Evolutionary conservation across 2,797 vertebrate genomes (phyloP), one percentile per base, ranked within the genome.

Genomic region (Argya squamiceps): DNA sequence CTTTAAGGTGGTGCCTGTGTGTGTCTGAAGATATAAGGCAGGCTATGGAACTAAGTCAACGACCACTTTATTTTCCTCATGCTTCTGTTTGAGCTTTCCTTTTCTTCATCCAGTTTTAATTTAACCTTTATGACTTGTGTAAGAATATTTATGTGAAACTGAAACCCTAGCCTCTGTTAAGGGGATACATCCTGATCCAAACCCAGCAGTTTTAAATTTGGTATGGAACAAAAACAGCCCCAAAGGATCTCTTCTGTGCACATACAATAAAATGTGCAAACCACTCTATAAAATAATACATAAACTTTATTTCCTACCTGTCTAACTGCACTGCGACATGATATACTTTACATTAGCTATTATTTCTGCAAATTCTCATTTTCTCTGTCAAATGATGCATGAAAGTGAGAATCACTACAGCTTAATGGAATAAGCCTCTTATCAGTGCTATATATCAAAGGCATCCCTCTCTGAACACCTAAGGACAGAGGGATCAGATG

Each of bases 381-480:
- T 97, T 96, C 89, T 95, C 74, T 96, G 74, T 92, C 91, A 98
- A 97, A 97, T 93, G 96, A 96, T 96, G 93, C 94, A 94, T 97
- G 96, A 80, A 97, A 96, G 56, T 92, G 71, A 92, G 89, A 96
- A 96, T 96, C 91, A 77, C 84, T 84, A 78, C 52, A 91, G 81
- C 88, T 96, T 97, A 97, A 96, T 95, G 83, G 94, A 94, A 91
- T 89, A 94, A 95, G 84, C 27, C 19, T 89, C 68, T 79, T 96
- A 97, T 91, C 96, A 83, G 86, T 1, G 16, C 70, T 41, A 63
- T 95, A 76, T 91, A 93, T 96, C 92, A 97, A 80, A 96, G 46
- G 52, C 82, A 93, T 92, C 89, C 92, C 68, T 77, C 68, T 78
- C 64, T 53, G 71, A 96, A 91, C 85, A 96, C 70, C 71, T 58